phyloP scores from a whole-genome alignment of 1,140 invertebrate species.

The Bombus confusus region DNA sequence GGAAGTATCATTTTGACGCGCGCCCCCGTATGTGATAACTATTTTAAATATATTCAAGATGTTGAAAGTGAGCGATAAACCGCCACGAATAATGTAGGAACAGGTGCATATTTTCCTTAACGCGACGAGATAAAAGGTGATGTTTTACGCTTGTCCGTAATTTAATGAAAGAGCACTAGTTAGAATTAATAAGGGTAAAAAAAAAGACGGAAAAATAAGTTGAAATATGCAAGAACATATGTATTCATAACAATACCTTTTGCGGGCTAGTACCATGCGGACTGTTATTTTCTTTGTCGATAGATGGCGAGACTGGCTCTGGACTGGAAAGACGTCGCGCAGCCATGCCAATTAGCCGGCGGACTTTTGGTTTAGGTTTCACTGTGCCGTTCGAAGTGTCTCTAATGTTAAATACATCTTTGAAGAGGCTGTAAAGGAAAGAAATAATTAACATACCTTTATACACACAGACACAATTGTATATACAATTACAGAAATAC shows the following conservation, averaged over 20 bases:
- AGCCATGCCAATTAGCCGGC: constrained; percentile 72
- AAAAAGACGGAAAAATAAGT: neutral
- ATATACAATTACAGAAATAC: neutral
- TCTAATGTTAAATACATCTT: constrained; percentile 78
- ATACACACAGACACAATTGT: too few species aligned
- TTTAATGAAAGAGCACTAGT: neutral
- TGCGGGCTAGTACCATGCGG: constrained; percentile 68
- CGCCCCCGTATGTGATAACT: neutral
- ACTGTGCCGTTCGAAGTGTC: constrained; percentile 69
- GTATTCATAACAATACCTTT: constrained; percentile 67
- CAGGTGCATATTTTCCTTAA: neutral
- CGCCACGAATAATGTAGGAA: neutral
- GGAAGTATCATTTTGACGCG: neutral
- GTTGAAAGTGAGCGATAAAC: neutral
- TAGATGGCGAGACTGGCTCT: constrained; percentile 57
- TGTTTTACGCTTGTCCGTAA: neutral
- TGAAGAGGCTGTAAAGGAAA: constrained; percentile 76
- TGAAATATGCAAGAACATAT: neutral
- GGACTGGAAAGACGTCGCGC: constrained; percentile 64
- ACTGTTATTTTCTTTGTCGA: constrained; percentile 74
- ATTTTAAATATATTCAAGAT: neutral
- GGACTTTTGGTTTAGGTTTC: constrained; percentile 61
- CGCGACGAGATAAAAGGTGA: neutral
- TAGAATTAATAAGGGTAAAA: neutral
- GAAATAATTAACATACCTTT: neutral